These are phyloP conservation scores for Drosophila rubida DNA, from an alignment of 2,888 invertebrate species.

Conservation along the genomic window DNA sequence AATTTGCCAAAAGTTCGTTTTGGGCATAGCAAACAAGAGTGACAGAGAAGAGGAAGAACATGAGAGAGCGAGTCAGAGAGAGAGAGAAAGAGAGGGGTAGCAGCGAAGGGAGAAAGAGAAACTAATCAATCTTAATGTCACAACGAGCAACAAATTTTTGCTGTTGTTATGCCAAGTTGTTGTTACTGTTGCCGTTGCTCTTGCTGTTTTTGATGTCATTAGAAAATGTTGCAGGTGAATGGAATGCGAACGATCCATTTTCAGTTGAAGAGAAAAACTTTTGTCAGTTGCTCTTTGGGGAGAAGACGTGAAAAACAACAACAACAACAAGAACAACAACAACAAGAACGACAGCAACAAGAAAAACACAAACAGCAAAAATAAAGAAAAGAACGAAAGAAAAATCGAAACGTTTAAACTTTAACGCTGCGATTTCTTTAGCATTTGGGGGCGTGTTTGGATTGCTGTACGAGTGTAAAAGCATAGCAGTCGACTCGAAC, in stretches of 20 bases:
- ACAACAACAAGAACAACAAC: constrained; percentile 5
- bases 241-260: constrained; percentile 73
- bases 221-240: constrained; percentile 77
- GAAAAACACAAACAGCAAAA: constrained; percentile 11
- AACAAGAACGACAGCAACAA: constrained; percentile 50
- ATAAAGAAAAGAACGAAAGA: constrained; percentile 25
- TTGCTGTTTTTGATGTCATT: constrained; percentile 69
- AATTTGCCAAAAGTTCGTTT: constrained; percentile 62
- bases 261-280: constrained; percentile 48
- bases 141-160: constrained; percentile 70
- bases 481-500: not conserved
- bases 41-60: not conserved
- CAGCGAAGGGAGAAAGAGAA: constrained; percentile 35
- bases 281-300: constrained; percentile 44
- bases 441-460: constrained; percentile 39
- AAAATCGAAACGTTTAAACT: constrained; percentile 65
- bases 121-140: constrained; percentile 78
- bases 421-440: constrained; percentile 62
- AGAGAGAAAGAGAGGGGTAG: not conserved
- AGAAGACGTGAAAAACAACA: constrained; percentile 19
- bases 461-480: constrained; percentile 3
- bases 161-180: constrained; percentile 47
- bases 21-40: not conserved
- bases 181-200: constrained; percentile 28
- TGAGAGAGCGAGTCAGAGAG: not conserved